Evolutionary conservation across 2,113 vertebrate genomes (phyloP).

Genomic region (Mellivora capensis): DNA sequence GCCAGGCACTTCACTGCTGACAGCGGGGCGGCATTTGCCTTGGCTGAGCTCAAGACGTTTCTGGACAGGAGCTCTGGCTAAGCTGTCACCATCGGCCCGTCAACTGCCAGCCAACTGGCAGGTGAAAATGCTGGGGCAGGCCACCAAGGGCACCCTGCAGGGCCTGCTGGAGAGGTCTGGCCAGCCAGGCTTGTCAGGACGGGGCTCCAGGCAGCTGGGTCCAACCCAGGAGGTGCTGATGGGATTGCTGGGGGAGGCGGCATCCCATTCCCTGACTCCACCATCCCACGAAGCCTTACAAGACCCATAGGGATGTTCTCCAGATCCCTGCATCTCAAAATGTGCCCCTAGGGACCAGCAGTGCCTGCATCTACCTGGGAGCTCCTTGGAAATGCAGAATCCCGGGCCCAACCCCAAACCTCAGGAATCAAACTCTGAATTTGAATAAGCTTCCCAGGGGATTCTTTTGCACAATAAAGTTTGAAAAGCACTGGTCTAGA

Average conservation of each 20-base stretch:
- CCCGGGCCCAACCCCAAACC: not conserved
- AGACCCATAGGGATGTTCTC: not conserved
- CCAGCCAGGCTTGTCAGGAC: not conserved
- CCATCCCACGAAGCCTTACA: not conserved
- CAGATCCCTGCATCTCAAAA: not conserved
- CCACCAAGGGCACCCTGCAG: conserved; percentile 15
- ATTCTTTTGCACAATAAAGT: not conserved
- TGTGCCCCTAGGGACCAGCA: not conserved
- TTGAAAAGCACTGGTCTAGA: not conserved
- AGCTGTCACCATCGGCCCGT: conserved; percentile 47
- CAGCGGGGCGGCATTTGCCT: conserved; percentile 57
- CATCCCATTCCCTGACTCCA: not conserved
- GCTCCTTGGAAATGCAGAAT: not conserved
- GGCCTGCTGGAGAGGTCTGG: not conserved
- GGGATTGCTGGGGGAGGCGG: not conserved
- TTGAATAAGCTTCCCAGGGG: not conserved
- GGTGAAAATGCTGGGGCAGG: conserved; percentile 31
- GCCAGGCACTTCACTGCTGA: conserved; percentile 36
- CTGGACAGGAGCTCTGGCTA: conserved; percentile 54
- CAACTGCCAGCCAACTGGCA: conserved; percentile 67
- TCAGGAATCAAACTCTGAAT: not conserved
- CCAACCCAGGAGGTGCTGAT: not conserved
- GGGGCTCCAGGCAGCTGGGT: not conserved
- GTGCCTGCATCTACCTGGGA: not conserved
- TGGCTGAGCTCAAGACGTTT: conserved; percentile 50